phyloP scores from a whole-genome alignment of 2,888 invertebrate genomes.

The Carcina quercana region DNA sequence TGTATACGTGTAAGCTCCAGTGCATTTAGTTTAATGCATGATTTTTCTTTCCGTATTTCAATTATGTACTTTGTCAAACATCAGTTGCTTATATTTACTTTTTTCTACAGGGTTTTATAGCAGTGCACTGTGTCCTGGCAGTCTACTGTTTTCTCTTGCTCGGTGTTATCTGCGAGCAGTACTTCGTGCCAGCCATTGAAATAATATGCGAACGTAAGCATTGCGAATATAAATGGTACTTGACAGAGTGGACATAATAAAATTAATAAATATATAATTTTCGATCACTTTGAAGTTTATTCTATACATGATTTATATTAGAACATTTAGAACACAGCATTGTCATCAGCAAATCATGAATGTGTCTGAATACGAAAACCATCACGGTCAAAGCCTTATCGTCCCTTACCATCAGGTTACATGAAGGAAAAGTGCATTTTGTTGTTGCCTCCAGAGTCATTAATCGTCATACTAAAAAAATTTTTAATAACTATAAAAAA shows the following conservation, averaged over 20 bases:
- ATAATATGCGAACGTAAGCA: slow-evolving; percentile 86
- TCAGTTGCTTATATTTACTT: no score
- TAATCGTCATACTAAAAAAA: no score
- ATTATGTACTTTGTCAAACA: no score
- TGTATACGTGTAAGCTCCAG: no score
- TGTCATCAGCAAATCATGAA: neutral
- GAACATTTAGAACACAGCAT: neutral
- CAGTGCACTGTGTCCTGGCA: slow-evolving; percentile 76
- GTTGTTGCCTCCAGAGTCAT: no score
- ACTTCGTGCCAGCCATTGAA: slow-evolving; percentile 91
- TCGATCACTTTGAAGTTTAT: neutral
- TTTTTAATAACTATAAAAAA: no score
- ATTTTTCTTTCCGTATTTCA: no score
- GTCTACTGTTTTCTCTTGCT: slow-evolving; percentile 87
- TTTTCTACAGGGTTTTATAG: slow-evolving; percentile 76
- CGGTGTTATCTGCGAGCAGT: slow-evolving; percentile 89
- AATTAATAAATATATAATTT: neutral
- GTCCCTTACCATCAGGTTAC: no score
- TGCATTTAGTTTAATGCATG: no score
- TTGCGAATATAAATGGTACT: neutral
- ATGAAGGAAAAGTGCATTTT: no score
- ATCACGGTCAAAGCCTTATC: no score
- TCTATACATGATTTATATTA: neutral
- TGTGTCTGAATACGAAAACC: no score
- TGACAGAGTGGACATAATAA: neutral